Evolutionary conservation across 2,113 vertebrate species (phyloP).

Genomic region (Erinaceus europaeus): DNA sequence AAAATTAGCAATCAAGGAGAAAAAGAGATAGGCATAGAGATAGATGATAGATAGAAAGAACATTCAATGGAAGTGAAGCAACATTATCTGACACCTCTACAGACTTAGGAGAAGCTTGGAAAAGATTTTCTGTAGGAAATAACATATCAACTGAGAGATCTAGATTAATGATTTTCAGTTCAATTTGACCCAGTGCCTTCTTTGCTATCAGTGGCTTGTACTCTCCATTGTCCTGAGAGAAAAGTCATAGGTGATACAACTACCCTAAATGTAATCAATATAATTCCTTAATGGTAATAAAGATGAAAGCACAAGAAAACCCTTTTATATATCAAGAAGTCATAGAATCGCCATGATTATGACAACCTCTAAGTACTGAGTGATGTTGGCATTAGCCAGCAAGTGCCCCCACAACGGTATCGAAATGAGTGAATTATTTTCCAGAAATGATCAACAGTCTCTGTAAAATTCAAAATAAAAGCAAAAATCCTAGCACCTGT

Average conservation of each 20-base stretch:
- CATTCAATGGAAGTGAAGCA: background rate
- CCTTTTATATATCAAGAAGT: too few relatives aligned
- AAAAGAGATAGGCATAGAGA: too few relatives aligned
- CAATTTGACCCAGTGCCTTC: background rate
- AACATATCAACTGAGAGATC: background rate
- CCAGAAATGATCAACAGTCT: background rate
- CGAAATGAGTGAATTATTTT: background rate
- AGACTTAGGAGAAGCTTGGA: too few relatives aligned
- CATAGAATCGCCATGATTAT: background rate
- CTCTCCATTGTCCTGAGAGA: background rate
- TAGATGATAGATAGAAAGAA: background rate
- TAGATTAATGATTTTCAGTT: background rate
- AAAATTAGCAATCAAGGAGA: too few relatives aligned
- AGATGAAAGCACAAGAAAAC: background rate
- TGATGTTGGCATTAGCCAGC: background rate
- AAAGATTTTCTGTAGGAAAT: background rate
- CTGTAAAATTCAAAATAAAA: background rate
- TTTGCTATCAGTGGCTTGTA: background rate
- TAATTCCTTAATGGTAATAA: background rate
- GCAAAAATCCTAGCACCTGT: background rate
- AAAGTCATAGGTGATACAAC: too few relatives aligned
- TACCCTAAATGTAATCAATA: background rate
- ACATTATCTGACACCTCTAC: background rate
- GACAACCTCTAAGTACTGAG: background rate
- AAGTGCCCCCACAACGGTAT: background rate